phyloP scores from a whole-genome alignment of 2,888 invertebrate genomes.

The Pachycephus smyrnensis region DNA sequence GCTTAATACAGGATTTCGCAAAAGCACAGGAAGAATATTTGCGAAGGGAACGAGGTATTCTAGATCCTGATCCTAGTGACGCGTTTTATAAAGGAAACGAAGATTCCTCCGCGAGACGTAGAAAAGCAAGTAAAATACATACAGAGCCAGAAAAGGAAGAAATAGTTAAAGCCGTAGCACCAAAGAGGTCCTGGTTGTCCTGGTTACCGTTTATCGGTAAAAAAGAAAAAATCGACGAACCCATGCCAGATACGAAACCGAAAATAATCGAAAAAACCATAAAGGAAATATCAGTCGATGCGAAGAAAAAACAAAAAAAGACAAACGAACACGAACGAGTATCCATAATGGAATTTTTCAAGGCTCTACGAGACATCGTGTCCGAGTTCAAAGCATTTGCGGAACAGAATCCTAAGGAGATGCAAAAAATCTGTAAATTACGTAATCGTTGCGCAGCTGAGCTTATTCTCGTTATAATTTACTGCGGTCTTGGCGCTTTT shows the following conservation, averaged over 20 bases:
- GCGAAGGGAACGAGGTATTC: conserved; percentile 44
- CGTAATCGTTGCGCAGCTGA: conserved; percentile 78
- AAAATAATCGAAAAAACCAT: conserved; percentile 39
- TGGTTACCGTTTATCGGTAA: conserved; percentile 49
- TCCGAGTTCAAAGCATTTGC: conserved; percentile 69
- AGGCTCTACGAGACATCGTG: conserved; percentile 41
- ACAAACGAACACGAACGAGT: conserved; percentile 32
- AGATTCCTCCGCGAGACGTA: conserved; percentile 30
- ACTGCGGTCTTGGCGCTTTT: conserved; percentile 84
- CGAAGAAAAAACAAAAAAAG: conserved; percentile 48
- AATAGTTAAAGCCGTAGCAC: conserved; percentile 50
- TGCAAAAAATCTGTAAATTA: conserved; percentile 69
- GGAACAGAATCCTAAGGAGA: conserved; percentile 71
- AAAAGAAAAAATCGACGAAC: conserved; percentile 45
- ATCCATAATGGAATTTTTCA: conserved; percentile 48
- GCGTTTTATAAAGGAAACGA: conserved; percentile 24
- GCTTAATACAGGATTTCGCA: conserved; percentile 48
- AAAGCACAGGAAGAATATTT: conserved; percentile 43
- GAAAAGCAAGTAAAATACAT: conserved; percentile 42
- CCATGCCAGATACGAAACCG: not conserved
- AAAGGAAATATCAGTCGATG: conserved; percentile 34
- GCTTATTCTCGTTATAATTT: conserved; percentile 76
- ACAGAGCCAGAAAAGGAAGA: conserved; percentile 54
- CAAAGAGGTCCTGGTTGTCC: conserved; percentile 32
- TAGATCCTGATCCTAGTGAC: conserved; percentile 42